Percentiles rank a stretch among this genome's conserved stretches.
These are phyloP conservation scores for Stegostoma tigrinum DNA, from an alignment of 2,113 vertebrate genomes.

Conservation along the genomic window DNA sequence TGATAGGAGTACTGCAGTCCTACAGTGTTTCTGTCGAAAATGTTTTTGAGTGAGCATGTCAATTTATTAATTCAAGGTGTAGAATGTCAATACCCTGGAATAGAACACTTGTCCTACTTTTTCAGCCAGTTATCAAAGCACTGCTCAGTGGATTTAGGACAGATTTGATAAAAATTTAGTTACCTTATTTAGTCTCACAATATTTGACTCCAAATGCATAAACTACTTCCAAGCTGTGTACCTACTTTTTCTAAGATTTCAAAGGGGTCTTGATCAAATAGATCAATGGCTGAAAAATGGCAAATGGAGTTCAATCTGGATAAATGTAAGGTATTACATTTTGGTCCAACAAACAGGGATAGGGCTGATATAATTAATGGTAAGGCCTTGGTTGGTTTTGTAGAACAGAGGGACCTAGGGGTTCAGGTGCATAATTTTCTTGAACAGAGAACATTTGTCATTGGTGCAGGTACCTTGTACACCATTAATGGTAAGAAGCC, in stretches of 20 bases:
- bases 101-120: neutral
- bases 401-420: no score
- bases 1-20: neutral
- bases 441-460: neutral
- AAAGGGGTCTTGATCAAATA: no score
- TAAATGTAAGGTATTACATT: no score
- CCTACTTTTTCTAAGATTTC: neutral
- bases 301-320: no score
- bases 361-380: no score
- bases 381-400: no score
- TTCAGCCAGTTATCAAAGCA: neutral
- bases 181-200: neutral
- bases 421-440: neutral
- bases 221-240: neutral
- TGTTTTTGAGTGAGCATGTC: neutral
- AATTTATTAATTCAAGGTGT: neutral
- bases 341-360: no score
- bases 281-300: no score
- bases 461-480: neutral
- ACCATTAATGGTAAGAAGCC: neutral
- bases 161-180: neutral
- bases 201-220: neutral
- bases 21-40: neutral
- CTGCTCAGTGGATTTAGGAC: neutral
- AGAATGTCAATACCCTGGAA: neutral